phyloP scores from a whole-genome alignment of 2,113 vertebrate genomes.

The Myrmophylax atrothorax region DNA sequence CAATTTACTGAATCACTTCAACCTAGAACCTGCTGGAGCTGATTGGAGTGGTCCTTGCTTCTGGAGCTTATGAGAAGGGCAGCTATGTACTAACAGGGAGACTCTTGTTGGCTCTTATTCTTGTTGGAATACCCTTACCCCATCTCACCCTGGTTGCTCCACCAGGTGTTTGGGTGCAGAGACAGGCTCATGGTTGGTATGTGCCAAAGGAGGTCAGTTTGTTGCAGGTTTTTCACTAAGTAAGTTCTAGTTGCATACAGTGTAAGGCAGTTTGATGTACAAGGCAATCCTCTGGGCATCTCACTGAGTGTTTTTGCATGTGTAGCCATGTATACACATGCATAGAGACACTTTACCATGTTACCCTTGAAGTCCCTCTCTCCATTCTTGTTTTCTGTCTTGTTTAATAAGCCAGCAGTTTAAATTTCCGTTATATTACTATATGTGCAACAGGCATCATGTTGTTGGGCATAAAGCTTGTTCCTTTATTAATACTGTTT shows the following conservation, averaged over 20 bases:
- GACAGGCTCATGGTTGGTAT: rapidly evolving
- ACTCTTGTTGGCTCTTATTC: neutral
- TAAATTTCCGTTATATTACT: neutral
- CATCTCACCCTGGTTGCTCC: neutral
- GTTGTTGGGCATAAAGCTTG: neutral
- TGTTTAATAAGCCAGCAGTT: neutral
- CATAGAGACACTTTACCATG: neutral
- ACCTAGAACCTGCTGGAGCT: neutral
- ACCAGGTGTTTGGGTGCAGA: neutral
- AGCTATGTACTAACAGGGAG: neutral
- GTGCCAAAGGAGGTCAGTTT: neutral
- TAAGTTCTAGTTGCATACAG: neutral
- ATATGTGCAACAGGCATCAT: neutral
- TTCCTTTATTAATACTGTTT: neutral
- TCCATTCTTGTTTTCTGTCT: neutral
- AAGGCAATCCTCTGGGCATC: neutral
- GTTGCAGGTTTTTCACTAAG: neutral
- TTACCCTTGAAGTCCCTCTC: neutral
- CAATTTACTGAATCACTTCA: neutral
- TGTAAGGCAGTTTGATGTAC: neutral
- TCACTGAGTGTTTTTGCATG: neutral
- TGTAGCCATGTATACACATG: neutral
- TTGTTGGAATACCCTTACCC: neutral
- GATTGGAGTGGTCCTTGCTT: neutral
- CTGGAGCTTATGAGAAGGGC: neutral